phyloP scores from a whole-genome alignment of 2,888 invertebrate genomes.

The Diaprepes abbreviatus region DNA sequence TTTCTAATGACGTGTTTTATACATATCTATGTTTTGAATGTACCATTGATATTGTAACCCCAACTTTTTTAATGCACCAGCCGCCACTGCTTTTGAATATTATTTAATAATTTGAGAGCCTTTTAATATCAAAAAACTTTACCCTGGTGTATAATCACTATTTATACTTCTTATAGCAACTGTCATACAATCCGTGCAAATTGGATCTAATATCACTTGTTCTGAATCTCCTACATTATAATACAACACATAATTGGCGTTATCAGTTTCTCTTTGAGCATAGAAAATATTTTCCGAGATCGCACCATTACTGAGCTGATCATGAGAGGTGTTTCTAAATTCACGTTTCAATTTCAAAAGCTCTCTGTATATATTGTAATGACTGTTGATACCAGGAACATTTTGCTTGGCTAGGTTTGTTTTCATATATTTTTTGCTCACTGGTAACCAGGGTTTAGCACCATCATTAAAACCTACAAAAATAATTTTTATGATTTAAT shows the following conservation, averaged over 20 bases:
- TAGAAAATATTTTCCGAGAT: background rate
- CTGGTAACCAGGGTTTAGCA: conserved; percentile 77
- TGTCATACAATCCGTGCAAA: background rate
- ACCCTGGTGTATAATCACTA: background rate
- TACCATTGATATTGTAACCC: too few species aligned
- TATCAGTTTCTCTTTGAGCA: background rate
- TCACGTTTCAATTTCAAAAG: conserved; percentile 72
- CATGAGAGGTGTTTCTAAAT: conserved; percentile 29
- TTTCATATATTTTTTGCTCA: conserved; percentile 72
- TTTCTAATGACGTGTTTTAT: too few species aligned
- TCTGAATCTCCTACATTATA: background rate
- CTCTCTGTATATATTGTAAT: conserved; percentile 75
- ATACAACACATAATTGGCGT: background rate
- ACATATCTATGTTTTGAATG: too few species aligned
- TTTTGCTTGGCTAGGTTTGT: conserved; percentile 74
- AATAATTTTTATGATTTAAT: too few species aligned
- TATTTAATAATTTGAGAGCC: too few species aligned
- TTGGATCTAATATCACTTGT: background rate
- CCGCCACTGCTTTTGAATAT: too few species aligned
- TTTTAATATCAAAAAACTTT: background rate
- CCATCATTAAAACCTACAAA: conserved; percentile 66
- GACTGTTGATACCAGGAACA: conserved; percentile 67
- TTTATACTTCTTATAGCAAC: background rate
- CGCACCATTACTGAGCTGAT: background rate
- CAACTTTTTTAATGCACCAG: too few species aligned